Conservation (phyloP, 2,113 vertebrate species). For the Ursus arctos region DNA sequence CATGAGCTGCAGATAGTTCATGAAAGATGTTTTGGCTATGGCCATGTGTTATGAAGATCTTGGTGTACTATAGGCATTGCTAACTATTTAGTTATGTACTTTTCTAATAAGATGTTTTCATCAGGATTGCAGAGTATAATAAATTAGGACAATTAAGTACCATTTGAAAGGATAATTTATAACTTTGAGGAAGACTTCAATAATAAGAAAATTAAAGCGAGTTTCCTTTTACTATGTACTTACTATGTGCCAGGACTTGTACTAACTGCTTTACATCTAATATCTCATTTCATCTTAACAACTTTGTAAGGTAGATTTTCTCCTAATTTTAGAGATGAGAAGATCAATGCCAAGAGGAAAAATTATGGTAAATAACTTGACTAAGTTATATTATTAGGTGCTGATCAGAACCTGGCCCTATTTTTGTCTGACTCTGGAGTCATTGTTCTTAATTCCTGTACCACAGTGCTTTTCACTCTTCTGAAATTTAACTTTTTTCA, state of each 20-base stretch:
- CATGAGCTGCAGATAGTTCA: neutral
- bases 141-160: neutral
- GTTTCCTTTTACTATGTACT: neutral
- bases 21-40: neutral
- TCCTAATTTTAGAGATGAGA: conserved; percentile 36
- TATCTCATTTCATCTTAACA: conserved; percentile 25
- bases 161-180: neutral
- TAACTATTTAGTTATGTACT: neutral
- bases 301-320: neutral
- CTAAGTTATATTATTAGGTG: neutral
- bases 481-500: conserved; percentile 25
- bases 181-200: conserved; percentile 11
- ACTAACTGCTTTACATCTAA: conserved; percentile 21
- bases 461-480: neutral
- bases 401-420: neutral
- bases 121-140: conserved; percentile 28
- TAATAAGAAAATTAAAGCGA: conserved; percentile 43
- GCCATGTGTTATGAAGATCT: neutral
- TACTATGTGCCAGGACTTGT: neutral
- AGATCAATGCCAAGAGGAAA: neutral
- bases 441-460: neutral
- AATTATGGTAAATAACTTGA: conserved; percentile 6
- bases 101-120: conserved; percentile 38
- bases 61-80: neutral
- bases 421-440: neutral